Percentiles rank a stretch among this genome's conserved stretches.
phyloP scores from a whole-genome alignment of 2,797 vertebrate species.

The Taenioides sp. region DNA sequence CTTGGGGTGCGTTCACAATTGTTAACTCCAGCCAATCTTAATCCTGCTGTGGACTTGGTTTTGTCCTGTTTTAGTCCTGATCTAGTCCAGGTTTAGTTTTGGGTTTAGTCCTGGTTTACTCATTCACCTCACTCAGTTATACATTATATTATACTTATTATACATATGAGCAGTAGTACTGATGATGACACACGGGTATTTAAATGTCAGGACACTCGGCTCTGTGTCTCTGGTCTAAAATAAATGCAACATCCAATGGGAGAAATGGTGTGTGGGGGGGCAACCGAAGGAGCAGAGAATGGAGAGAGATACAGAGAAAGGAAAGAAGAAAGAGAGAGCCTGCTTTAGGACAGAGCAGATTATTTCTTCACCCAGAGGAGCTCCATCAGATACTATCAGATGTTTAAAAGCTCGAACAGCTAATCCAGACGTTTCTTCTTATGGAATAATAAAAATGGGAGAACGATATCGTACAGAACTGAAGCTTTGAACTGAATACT shows the following conservation, averaged over 20 bases:
- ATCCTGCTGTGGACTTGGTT: no score
- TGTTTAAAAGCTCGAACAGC: constrained; percentile 75
- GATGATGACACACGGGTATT: constrained; percentile 42
- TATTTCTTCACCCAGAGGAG: constrained; percentile 76
- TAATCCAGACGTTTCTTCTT: constrained; percentile 77
- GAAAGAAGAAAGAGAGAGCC: constrained; percentile 36
- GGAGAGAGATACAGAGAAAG: constrained; percentile 44
- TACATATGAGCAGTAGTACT: no score
- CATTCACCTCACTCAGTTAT: no score
- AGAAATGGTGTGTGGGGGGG: constrained; percentile 26
- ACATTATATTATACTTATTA: no score
- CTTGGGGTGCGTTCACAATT: no score
- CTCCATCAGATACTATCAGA: constrained; percentile 71
- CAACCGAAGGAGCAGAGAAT: constrained; percentile 29
- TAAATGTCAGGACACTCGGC: constrained; percentile 55
- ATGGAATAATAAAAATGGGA: constrained; percentile 70
- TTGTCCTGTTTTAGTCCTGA: no score
- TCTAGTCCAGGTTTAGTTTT: no score
- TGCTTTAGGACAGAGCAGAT: constrained; percentile 57
- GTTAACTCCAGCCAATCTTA: no score
- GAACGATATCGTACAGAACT: constrained; percentile 65
- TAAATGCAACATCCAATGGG: constrained; percentile 32
- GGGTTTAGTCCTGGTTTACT: no score
- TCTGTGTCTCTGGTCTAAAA: constrained; percentile 47
- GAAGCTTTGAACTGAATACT: constrained; percentile 50